A percentile compares a stretch with the other conserved stretches of the same genome.
Conservation (phyloP, 2,113 vertebrate genomes). For the Vombatus ursinus region DNA sequence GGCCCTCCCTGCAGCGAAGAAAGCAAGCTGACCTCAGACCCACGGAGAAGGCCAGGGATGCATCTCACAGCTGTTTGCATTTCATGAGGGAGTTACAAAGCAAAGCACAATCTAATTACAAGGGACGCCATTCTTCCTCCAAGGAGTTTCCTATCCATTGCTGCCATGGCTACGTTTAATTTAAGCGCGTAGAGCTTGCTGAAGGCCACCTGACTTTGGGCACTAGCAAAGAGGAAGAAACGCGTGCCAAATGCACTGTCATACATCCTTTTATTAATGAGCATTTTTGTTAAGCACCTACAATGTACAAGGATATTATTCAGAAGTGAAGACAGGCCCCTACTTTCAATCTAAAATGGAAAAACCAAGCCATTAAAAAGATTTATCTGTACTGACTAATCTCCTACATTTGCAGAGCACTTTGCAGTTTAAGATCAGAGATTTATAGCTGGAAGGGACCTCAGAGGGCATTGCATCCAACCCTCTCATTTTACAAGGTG, state of each 20-base stretch:
- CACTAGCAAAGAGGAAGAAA: not conserved
- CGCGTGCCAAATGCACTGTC: not conserved
- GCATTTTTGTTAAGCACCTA: not conserved
- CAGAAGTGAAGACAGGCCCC: slow-evolving; percentile 9
- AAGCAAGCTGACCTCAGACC: fast-evolving
- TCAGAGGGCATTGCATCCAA: not conserved
- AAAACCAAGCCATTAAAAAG: not conserved
- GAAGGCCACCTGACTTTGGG: not conserved
- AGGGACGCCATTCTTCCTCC: not conserved
- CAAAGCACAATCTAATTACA: not conserved
- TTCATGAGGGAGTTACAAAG: not conserved
- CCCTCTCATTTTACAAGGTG: not conserved
- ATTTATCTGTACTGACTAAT: not conserved
- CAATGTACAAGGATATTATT: not conserved
- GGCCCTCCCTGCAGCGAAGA: not conserved
- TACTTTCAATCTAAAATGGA: not conserved
- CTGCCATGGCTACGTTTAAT: not conserved
- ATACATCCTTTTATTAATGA: not conserved
- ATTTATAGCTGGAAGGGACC: not conserved
- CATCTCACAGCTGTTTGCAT: not conserved
- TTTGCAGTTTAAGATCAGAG: not conserved
- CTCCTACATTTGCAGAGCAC: not conserved
- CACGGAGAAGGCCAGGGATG: fast-evolving
- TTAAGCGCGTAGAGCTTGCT: not conserved
- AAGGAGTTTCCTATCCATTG: not conserved